Percentiles rank a stretch among this genome's conserved stretches.
Evolutionary conservation across 2,797 vertebrate genomes (phyloP).

Genomic region (Gobio occitaniae): DNA sequence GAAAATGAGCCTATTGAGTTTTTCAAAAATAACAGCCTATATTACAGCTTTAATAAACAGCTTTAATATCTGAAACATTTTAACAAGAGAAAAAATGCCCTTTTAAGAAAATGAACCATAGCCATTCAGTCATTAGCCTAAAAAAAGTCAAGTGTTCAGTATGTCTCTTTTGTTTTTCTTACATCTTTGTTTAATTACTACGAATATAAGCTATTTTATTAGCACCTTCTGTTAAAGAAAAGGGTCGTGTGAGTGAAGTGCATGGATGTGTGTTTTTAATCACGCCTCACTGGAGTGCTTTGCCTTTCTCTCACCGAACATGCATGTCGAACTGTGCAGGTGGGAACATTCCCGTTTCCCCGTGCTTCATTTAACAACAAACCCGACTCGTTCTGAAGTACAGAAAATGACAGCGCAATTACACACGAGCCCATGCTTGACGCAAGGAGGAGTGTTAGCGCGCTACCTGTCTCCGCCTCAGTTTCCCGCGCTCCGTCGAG

Average conservation of each 20-base stretch:
- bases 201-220: constrained; percentile 24
- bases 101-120: not conserved
- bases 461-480: constrained; percentile 70
- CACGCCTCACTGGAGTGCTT: constrained; percentile 42
- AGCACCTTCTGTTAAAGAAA: constrained; percentile 36
- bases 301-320: constrained; percentile 55
- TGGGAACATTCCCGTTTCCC: constrained; percentile 50
- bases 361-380: constrained; percentile 61
- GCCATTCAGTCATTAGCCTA: not conserved
- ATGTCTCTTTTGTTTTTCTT: not conserved
- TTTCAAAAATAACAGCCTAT: too few species aligned
- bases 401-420: constrained; percentile 74
- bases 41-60: too few species aligned
- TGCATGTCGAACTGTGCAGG: constrained; percentile 47
- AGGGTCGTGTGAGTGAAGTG: constrained; percentile 33
- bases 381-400: constrained; percentile 69
- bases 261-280: constrained; percentile 51
- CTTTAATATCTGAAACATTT: not conserved
- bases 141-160: not conserved
- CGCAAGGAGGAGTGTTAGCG: constrained; percentile 68
- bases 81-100: not conserved
- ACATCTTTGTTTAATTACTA: constrained; percentile 45
- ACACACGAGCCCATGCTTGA: constrained; percentile 65
- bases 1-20: too few species aligned
- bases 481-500: constrained; percentile 73